These are phyloP conservation scores for Salminus brasiliensis DNA, from an alignment of 2,113 vertebrate species.

Conservation along the genomic window DNA sequence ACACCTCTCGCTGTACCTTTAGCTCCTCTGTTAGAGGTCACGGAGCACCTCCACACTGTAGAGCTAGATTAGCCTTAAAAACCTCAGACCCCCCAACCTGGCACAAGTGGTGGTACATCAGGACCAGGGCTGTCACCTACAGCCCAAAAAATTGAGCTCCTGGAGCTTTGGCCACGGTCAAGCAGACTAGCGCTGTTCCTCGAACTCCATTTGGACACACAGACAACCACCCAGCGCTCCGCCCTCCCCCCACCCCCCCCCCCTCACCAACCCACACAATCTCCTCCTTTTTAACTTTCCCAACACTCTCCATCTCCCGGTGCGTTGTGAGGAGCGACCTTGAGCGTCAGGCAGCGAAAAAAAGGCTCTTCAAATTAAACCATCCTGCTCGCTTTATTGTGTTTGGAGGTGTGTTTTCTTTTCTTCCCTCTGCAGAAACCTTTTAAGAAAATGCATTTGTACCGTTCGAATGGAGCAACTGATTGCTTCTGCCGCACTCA, in stretches of 20 bases:
- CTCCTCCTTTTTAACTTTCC: not conserved
- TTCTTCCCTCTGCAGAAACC: not conserved
- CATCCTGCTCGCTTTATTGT: not conserved
- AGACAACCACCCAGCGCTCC: too few species aligned
- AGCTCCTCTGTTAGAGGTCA: too few species aligned
- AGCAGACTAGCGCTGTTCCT: too few species aligned
- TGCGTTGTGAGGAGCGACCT: not conserved
- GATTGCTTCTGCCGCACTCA: slow-evolving; percentile 22
- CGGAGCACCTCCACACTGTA: too few species aligned
- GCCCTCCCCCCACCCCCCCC: too few species aligned
- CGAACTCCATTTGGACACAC: not conserved
- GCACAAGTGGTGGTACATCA: too few species aligned
- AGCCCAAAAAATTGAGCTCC: too few species aligned
- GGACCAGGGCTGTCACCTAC: too few species aligned
- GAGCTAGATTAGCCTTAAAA: too few species aligned
- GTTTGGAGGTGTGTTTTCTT: not conserved
- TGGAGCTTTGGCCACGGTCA: too few species aligned
- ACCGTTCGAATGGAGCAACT: slow-evolving; percentile 2
- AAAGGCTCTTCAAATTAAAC: not conserved
- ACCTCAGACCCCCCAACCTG: too few species aligned
- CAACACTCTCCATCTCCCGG: not conserved
- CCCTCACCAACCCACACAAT: not conserved
- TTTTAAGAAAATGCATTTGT: slow-evolving; percentile 37
- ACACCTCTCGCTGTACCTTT: too few species aligned
- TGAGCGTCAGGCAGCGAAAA: slow-evolving; percentile 3